Evolutionary conservation across 2,113 vertebrate species (phyloP).

Genomic region (Eretmochelys imbricata): DNA sequence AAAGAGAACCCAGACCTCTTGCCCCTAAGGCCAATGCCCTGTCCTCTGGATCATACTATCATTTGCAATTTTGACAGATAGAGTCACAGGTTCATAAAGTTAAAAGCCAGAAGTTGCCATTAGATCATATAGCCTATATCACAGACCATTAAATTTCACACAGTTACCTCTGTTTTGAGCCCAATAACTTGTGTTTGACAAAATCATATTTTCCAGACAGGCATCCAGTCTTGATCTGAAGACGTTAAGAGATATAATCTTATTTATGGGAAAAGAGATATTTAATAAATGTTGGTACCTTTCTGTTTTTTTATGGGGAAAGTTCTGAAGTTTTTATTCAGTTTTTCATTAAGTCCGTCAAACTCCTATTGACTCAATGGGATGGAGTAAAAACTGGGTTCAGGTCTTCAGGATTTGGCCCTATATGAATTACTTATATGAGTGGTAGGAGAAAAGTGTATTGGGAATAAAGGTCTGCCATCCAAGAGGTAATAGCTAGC

Average conservation of each 20-base stretch:
- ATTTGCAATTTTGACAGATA: slow-evolving; percentile 12
- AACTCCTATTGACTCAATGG: not conserved
- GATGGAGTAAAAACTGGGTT: not conserved
- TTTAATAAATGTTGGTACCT: not conserved
- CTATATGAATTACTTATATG: not conserved
- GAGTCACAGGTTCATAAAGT: slow-evolving; percentile 9
- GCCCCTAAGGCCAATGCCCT: not conserved
- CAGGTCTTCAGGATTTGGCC: not conserved
- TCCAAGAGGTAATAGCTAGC: not conserved
- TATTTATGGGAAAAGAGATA: not conserved
- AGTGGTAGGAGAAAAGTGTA: not conserved
- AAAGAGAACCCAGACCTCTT: not conserved
- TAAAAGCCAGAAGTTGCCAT: slow-evolving; percentile 27
- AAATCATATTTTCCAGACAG: slow-evolving; percentile 45
- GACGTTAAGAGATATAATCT: slow-evolving; percentile 30
- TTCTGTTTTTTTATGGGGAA: not conserved
- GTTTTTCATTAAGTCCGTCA: not conserved
- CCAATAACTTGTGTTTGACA: slow-evolving; percentile 12
- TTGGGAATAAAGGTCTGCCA: not conserved
- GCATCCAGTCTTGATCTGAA: slow-evolving; percentile 49
- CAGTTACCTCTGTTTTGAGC: not conserved
- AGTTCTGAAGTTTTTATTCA: not conserved
- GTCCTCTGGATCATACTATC: not conserved
- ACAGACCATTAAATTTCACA: not conserved
- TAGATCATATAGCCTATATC: slow-evolving; percentile 25